Base-by-base conservation (phyloP, 2,797 vertebrate species). In the Leptatherina wallacei region DNA sequence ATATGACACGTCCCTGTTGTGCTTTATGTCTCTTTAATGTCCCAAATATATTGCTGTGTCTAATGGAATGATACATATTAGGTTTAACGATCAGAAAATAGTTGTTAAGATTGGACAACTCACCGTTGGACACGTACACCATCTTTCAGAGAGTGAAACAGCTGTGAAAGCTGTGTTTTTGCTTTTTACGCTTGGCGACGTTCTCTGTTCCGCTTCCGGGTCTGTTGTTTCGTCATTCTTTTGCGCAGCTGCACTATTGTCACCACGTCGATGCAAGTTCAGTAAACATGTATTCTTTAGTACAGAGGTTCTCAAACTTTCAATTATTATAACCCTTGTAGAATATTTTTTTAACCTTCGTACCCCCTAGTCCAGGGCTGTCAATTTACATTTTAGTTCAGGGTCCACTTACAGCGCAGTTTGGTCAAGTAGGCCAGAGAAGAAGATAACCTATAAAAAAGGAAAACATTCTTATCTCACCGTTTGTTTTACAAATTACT, bases 101-200 rank as follows among this genome's bases (percentile, higher is more conserved):
- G 8, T 10, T 38, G 0, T 47, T 27, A 27, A 58, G 4, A 51
- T 12, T 7, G 0, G 1, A 32, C 14, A 78, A 87, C 93, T 94
- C 66, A 95, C 94, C 95, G 51, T 94, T 94, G 33, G 94, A 93
- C 91, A 95, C 94, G 91, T 95, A 95, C 88, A 94, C 93, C 94
- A 94, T 95, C 60, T 87, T 87, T 22, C 0, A 2, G 16, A 33
- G 10, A 18, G 20, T n/a, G 42, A 18, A 57, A 35, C 65, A 62
- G 59, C 62, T 7, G 20, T n/a, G 12, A 54, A 65, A 69, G 68
- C 63, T 88, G 69, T 91, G 89, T 88, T 77, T 87, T 91, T 89
- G 87, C 76, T 87, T 85, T 91, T 90, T 87, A 80, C 61, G 10
- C 18, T 12, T 44, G 6, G 36, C 20, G 13, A 38, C 12, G 36